Evolutionary conservation across 2,113 vertebrate genomes (phyloP).

Genomic region (Megaleporinus macrocephalus): DNA sequence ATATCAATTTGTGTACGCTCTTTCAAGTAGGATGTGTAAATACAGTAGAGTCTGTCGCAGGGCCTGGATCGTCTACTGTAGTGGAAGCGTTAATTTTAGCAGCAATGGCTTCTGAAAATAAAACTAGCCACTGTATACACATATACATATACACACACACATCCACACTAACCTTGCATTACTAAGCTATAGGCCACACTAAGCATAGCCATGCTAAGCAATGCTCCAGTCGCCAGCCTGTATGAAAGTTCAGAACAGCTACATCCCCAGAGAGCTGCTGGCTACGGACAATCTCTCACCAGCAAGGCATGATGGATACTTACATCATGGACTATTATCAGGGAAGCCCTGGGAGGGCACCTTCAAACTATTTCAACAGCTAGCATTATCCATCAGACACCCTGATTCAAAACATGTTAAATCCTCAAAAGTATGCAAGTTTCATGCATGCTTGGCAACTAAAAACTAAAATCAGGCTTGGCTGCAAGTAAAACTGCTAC

Average conservation of each 20-base stretch:
- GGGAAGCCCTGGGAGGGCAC: slow-evolving; percentile 37
- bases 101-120: not conserved
- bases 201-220: not conserved
- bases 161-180: not conserved
- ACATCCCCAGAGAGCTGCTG: slow-evolving; percentile 13
- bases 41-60: slow-evolving; percentile 2
- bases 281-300: slow-evolving; percentile 31
- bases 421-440: too few species aligned
- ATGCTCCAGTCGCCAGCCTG: not conserved
- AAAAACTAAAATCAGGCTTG: too few species aligned
- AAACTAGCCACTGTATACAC: not conserved
- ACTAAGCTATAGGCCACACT: not conserved
- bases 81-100: not conserved
- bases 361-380: slow-evolving; percentile 48
- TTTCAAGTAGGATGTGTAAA: slow-evolving; percentile 33
- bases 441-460: too few species aligned
- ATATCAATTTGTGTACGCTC: slow-evolving; percentile 41
- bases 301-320: slow-evolving; percentile 40
- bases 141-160: too few species aligned
- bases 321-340: slow-evolving; percentile 47
- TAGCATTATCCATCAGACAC: not conserved
- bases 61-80: not conserved
- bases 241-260: not conserved
- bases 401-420: too few species aligned
- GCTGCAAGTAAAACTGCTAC: too few species aligned